These are phyloP conservation scores for Dicrurus megarhynchus DNA, from an alignment of 2,113 vertebrate genomes.

Conservation along the genomic window DNA sequence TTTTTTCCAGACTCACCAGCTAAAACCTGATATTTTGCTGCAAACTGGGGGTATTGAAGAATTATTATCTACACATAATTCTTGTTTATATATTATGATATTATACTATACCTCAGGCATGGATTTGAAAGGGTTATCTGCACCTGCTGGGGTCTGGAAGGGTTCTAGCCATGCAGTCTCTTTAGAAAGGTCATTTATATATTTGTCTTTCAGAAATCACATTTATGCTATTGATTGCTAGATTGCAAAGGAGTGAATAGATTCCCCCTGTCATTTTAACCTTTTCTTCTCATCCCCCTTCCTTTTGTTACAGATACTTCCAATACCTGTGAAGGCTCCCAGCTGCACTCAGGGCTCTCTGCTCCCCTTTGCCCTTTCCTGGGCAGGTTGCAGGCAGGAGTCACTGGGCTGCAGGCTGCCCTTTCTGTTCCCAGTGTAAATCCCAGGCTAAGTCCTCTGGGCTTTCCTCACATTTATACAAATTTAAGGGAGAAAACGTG, in stretches of 20 bases:
- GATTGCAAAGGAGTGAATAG: background rate
- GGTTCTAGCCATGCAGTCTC: background rate
- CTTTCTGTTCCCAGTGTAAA: background rate
- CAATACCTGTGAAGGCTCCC: background rate
- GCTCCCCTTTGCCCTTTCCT: slow-evolving; percentile 27
- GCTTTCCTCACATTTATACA: background rate
- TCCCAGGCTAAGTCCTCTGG: background rate
- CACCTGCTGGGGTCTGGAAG: background rate
- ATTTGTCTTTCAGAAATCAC: slow-evolving; percentile 34
- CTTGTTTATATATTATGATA: background rate
- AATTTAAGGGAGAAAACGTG: background rate
- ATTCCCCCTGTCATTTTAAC: slow-evolving; percentile 44
- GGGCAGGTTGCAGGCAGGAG: background rate
- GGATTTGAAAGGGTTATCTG: slow-evolving; percentile 23
- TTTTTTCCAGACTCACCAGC: background rate
- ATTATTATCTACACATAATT: background rate
- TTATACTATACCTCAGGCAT: background rate
- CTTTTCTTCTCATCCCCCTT: background rate
- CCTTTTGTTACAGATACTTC: background rate
- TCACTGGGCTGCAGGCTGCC: background rate
- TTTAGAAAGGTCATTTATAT: slow-evolving; percentile 47
- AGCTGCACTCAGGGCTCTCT: background rate
- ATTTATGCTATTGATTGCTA: slow-evolving; percentile 47
- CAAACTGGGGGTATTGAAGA: background rate
- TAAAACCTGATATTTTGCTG: background rate